Evolutionary conservation across 2,797 vertebrate species (phyloP).

Genomic region (Sarcoramphus papa): DNA sequence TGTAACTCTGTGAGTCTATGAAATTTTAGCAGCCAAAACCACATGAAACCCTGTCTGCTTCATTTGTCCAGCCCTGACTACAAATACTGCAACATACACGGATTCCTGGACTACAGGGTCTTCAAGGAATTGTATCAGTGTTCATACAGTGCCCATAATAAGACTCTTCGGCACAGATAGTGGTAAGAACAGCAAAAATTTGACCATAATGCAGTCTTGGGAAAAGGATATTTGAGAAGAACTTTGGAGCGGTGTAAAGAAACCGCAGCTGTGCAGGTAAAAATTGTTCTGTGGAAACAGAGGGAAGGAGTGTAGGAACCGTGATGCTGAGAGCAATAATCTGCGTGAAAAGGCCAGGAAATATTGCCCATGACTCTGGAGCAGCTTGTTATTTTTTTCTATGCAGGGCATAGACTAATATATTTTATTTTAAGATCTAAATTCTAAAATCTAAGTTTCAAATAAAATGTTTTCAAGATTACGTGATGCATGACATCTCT

Average conservation of each 20-base stretch:
- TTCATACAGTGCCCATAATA: neutral
- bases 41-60: neutral
- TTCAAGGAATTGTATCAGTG: neutral
- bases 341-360: neutral
- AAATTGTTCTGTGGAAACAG: neutral
- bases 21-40: neutral
- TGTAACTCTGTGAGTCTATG: neutral
- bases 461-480: neutral
- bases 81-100: neutral
- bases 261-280: neutral
- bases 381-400: neutral
- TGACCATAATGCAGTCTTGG: neutral
- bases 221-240: neutral
- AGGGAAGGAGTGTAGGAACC: neutral
- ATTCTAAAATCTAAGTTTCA: neutral
- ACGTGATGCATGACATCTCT: neutral
- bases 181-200: neutral
- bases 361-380: neutral
- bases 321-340: neutral
- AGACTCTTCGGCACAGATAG: neutral
- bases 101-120: neutral
- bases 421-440: neutral
- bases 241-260: neutral
- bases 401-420: neutral
- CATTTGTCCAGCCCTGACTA: neutral